phyloP scores from a whole-genome alignment of 2,888 invertebrate species.

The Cistogaster globosa region DNA sequence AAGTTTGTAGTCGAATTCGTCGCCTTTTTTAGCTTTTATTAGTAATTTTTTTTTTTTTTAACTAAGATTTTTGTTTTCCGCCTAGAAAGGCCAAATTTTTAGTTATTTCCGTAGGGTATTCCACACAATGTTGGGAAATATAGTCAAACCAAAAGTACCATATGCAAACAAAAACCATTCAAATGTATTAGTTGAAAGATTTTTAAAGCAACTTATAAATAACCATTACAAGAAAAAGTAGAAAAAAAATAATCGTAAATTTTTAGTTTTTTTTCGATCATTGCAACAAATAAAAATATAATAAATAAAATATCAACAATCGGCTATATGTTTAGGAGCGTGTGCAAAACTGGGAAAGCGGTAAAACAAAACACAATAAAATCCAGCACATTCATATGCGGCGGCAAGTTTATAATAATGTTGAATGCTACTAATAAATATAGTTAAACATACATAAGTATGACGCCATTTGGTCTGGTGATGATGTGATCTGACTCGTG shows the following conservation, averaged over 20 bases:
- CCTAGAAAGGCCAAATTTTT: conserved; percentile 28
- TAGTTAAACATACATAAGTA: conserved; percentile 59
- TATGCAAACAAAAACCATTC: background rate
- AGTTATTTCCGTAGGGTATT: conserved; percentile 40
- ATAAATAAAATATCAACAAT: conserved; percentile 60
- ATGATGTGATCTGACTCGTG: conserved; percentile 44
- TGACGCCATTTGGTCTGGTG: conserved; percentile 70
- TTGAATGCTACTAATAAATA: conserved; percentile 54
- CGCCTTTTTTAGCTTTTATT: background rate
- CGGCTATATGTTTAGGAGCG: background rate
- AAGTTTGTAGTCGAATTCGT: too few species aligned
- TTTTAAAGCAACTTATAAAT: conserved; percentile 64
- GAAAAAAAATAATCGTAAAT: conserved; percentile 58
- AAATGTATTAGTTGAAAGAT: background rate
- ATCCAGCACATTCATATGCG: conserved; percentile 29
- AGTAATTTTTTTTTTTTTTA: too few species aligned
- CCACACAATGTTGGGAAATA: conserved; percentile 28
- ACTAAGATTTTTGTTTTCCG: background rate
- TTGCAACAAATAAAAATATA: conserved; percentile 58
- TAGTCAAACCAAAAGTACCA: conserved; percentile 8
- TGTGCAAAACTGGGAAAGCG: conserved; percentile 7
- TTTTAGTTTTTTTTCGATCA: conserved; percentile 31
- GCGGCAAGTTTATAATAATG: conserved; percentile 40
- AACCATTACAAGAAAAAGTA: conserved; percentile 65
- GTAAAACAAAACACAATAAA: conserved; percentile 36